These are phyloP conservation scores for Hydrocynus forskahlii DNA, from an alignment of 2,797 vertebrate genomes.

Conservation along the genomic window DNA sequence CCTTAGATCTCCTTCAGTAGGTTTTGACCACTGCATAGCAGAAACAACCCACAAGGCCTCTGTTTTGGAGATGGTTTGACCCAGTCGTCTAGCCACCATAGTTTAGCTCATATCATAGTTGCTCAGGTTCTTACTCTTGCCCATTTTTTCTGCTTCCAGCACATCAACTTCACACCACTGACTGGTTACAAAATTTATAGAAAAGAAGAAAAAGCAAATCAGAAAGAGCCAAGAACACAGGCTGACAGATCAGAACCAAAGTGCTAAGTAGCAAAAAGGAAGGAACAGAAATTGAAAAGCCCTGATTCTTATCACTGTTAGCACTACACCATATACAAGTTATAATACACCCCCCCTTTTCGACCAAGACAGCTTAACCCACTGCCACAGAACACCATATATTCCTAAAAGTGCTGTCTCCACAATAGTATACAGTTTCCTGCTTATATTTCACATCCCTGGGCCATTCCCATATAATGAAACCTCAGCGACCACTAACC, in stretches of 20 bases:
- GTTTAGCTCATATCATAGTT: too few relatives aligned
- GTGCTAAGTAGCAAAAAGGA: neutral
- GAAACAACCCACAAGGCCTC: too few relatives aligned
- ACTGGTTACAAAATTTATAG: too few relatives aligned
- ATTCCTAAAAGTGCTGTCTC: constrained; percentile 21
- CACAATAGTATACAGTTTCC: constrained; percentile 42
- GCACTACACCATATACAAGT: constrained; percentile 12
- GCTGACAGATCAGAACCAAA: neutral
- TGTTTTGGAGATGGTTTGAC: too few relatives aligned
- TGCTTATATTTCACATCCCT: constrained; percentile 38
- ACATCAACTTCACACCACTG: too few relatives aligned
- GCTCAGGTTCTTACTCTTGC: too few relatives aligned
- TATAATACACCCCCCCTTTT: constrained; percentile 15
- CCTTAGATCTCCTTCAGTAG: too few relatives aligned
- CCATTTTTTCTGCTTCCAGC: too few relatives aligned
- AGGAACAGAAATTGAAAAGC: neutral
- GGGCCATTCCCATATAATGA: constrained; percentile 13
- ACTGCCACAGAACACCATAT: constrained; percentile 7
- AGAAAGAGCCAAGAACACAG: neutral
- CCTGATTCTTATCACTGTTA: constrained; percentile 1
- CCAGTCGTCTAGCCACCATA: too few relatives aligned
- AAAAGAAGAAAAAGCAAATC: neutral
- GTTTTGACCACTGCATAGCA: too few relatives aligned
- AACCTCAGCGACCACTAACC: constrained; percentile 31
- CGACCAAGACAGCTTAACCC: neutral